A percentile compares a stretch with the other conserved stretches of the same genome.
Conservation (phyloP, 2,113 vertebrate genomes). For the Ifrita kowaldi region DNA sequence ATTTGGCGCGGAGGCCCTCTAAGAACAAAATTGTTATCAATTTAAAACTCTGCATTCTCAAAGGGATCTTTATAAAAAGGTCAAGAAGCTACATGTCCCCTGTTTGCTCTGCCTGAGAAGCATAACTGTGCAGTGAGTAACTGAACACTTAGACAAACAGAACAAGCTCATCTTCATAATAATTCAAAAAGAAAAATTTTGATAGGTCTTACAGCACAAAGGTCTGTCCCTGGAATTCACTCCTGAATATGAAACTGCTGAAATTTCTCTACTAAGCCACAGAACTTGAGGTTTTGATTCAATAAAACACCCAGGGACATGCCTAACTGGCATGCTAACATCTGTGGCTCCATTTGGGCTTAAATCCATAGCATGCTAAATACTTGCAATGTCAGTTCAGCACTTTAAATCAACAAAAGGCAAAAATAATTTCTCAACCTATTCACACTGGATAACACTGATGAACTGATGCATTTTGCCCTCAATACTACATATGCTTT, state of each 20-base stretch:
- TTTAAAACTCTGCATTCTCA: neutral
- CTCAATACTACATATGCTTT: neutral
- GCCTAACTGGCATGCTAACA: neutral
- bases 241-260: neutral
- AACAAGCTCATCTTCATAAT: neutral
- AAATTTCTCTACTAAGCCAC: neutral
- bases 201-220: neutral
- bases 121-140: neutral
- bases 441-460: neutral
- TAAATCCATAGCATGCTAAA: neutral
- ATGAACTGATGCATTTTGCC: fast-evolving
- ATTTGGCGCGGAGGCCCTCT: neutral
- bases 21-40: neutral
- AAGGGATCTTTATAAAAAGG: neutral
- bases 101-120: neutral
- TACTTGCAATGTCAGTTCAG: neutral
- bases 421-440: neutral
- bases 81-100: neutral
- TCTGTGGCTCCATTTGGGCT: neutral
- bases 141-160: neutral
- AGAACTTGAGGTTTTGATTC: neutral
- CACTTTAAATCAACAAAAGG: neutral
- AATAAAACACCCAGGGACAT: neutral
- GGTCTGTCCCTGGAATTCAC: neutral
- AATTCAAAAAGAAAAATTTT: neutral